Conservation (phyloP, 1,140 invertebrate species). For the Drosophila nasuta region DNA sequence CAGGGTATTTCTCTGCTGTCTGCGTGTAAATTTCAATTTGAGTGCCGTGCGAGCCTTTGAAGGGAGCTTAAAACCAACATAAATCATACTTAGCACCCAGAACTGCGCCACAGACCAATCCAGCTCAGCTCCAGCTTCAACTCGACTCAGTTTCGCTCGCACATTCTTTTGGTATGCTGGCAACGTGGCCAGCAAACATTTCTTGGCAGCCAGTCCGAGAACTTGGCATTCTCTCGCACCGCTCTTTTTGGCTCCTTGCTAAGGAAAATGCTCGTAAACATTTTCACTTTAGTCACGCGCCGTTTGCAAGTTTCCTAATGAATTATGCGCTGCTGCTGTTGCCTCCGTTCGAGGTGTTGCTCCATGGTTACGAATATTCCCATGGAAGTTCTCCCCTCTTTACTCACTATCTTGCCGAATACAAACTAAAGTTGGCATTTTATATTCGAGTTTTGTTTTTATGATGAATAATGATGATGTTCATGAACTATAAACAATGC, state of each 20-base stretch:
- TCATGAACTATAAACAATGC: constrained; percentile 46
- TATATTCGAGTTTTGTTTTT: constrained; percentile 56
- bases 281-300: constrained; percentile 80
- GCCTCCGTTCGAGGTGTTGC: constrained; percentile 59
- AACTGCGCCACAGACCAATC: constrained; percentile 16
- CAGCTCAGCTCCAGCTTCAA: background rate
- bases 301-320: constrained; percentile 68
- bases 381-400: background rate
- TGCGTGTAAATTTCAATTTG: constrained; percentile 81
- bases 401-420: background rate
- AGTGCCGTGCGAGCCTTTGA: constrained; percentile 66
- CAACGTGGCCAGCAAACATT: constrained; percentile 22
- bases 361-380: constrained; percentile 22
- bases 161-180: constrained; percentile 18
- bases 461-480: constrained; percentile 71
- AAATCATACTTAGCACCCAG: constrained; percentile 78
- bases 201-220: constrained; percentile 37
- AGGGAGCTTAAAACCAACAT: constrained; percentile 64
- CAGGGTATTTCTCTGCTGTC: constrained; percentile 29
- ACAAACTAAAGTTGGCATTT: constrained; percentile 37
- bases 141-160: constrained; percentile 1
- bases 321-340: constrained; percentile 58
- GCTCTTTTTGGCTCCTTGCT: constrained; percentile 65
- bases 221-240: constrained; percentile 55
- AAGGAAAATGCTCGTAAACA: constrained; percentile 73